These are phyloP conservation scores for Melipona bicolor DNA, from an alignment of 2,888 invertebrate genomes.

Conservation along the genomic window DNA sequence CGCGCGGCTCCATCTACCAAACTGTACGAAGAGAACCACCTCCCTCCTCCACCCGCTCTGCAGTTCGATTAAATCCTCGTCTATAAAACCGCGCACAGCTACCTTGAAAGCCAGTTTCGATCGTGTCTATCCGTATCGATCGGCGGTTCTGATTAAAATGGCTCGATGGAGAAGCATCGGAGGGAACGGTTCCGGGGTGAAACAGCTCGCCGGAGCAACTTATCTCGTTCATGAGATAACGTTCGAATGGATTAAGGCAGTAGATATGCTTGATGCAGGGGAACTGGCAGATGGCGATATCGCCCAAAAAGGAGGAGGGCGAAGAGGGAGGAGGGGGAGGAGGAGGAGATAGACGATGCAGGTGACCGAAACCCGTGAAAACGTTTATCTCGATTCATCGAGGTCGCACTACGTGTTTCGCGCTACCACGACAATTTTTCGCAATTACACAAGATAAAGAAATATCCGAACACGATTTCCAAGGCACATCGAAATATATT, in stretches of 20 bases:
- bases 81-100: slow-evolving; percentile 32
- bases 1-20: slow-evolving; percentile 26
- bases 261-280: slow-evolving; percentile 31
- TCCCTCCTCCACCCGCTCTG: neutral
- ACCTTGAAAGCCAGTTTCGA: slow-evolving; percentile 41
- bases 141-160: slow-evolving; percentile 58
- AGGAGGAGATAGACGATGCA: slow-evolving; percentile 35
- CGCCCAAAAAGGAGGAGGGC: neutral
- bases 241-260: slow-evolving; percentile 56
- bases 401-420: slow-evolving; percentile 62
- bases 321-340: neutral
- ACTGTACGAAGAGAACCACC: slow-evolving; percentile 3
- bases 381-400: slow-evolving; percentile 67
- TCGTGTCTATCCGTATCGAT: slow-evolving; percentile 51
- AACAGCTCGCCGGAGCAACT: slow-evolving; percentile 45
- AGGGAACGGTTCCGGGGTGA: slow-evolving; percentile 28
- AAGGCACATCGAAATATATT: no score
- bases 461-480: no score
- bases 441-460: no score
- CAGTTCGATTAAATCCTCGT: slow-evolving; percentile 40
- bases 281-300: slow-evolving; percentile 19
- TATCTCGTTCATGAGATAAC: slow-evolving; percentile 70
- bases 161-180: slow-evolving; percentile 19
- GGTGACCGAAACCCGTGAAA: slow-evolving; percentile 61
- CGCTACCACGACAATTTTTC: neutral